A percentile compares a stretch with the other conserved stretches of the same genome.
Conservation (phyloP, 2,888 invertebrate species). For the Heliconius erato region DNA sequence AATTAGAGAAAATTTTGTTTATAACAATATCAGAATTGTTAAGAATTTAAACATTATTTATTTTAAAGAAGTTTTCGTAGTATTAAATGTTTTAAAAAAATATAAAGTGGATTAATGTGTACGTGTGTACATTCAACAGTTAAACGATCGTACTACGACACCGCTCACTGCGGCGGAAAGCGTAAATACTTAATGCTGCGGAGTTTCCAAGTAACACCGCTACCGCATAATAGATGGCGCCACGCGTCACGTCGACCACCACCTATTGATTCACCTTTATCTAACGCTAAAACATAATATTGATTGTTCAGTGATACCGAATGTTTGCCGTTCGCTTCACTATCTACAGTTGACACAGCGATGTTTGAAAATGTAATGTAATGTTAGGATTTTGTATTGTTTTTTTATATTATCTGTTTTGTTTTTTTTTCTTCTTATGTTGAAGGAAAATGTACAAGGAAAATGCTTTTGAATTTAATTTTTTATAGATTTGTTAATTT, state of each 20-base stretch:
- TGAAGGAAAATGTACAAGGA: conserved; percentile 11
- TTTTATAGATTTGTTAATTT: not conserved
- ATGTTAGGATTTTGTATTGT: conserved; percentile 25
- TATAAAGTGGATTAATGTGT: not conserved
- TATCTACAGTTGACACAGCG: conserved; percentile 59
- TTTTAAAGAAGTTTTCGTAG: not conserved
- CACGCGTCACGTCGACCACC: conserved; percentile 45
- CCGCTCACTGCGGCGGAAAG: conserved; percentile 18
- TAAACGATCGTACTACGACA: not conserved
- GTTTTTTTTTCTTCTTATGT: conserved; percentile 10
- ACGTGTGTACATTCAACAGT: conserved; percentile 1
- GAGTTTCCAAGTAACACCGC: conserved; percentile 57
- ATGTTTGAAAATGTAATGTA: conserved; percentile 40
- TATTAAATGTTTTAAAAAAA: not conserved
- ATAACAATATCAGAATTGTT: no score
- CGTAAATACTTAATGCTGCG: conserved; percentile 33
- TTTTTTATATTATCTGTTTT: conserved; percentile 21
- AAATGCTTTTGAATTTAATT: not conserved
- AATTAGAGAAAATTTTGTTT: no score
- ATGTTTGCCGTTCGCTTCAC: conserved; percentile 61
- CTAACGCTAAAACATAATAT: conserved; percentile 68
- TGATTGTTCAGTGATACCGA: conserved; percentile 69
- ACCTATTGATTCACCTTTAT: conserved; percentile 63
- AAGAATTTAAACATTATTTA: no score
- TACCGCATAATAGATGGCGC: conserved; percentile 75